A percentile compares a stretch with the other conserved stretches of the same genome.
Evolutionary conservation across 2,113 vertebrate genomes (phyloP).

Genomic region (Pangasianodon gigas): DNA sequence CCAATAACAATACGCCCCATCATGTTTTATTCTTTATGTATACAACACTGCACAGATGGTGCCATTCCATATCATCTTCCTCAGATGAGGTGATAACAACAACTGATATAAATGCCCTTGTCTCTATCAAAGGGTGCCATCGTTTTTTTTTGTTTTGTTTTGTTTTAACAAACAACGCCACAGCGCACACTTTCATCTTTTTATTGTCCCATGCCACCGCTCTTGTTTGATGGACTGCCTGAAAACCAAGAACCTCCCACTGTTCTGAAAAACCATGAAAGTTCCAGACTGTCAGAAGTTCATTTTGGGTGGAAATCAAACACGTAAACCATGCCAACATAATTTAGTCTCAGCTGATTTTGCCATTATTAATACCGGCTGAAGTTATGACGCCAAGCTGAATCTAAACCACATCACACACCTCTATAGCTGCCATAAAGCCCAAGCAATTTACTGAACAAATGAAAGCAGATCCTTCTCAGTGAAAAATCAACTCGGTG

Average conservation of each 20-base stretch:
- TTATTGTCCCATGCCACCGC: neutral
- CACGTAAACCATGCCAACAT: constrained; percentile 42
- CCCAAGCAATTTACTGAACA: constrained; percentile 16
- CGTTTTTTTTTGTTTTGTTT: neutral
- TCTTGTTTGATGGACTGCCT: neutral
- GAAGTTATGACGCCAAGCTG: constrained; percentile 62
- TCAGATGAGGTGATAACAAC: neutral
- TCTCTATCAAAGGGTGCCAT: neutral
- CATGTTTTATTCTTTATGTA: neutral
- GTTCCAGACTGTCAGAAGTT: neutral
- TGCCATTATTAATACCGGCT: constrained; percentile 55
- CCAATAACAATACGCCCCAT: neutral
- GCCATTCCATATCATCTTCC: neutral
- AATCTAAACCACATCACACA: constrained; percentile 49
- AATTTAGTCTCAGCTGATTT: constrained; percentile 57
- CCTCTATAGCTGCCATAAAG: constrained; percentile 28
- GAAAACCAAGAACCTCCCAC: neutral
- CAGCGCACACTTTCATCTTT: neutral
- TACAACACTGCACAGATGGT: neutral
- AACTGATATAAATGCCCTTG: neutral
- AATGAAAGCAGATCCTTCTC: constrained; percentile 32
- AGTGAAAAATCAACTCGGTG: constrained; percentile 16
- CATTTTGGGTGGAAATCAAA: neutral
- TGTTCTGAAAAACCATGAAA: neutral
- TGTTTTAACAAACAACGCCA: neutral